phyloP scores from a whole-genome alignment of 2,888 invertebrate genomes.

The Tetramorium bicarinatum region DNA sequence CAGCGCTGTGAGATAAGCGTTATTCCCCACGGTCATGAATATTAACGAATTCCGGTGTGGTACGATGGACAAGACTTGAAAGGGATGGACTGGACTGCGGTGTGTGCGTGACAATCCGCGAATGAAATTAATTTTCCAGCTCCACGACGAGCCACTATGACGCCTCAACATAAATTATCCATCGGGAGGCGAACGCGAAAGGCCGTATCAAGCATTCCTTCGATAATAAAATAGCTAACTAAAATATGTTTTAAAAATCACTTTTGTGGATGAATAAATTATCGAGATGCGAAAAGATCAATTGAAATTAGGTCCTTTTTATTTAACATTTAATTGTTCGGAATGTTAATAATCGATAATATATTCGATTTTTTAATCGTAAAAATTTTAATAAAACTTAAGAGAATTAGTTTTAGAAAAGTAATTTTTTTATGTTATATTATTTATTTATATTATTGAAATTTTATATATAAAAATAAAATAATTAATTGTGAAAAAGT shows the following conservation, averaged over 20 bases:
- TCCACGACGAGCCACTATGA: slow-evolving; percentile 68
- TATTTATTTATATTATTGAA: neutral
- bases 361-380: neutral
- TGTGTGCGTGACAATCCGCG: slow-evolving; percentile 75
- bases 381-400: neutral
- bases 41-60: slow-evolving; percentile 81
- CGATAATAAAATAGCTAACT: slow-evolving; percentile 3
- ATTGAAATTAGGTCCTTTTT: neutral
- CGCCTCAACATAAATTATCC: slow-evolving; percentile 74
- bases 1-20: slow-evolving; percentile 83
- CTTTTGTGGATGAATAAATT: neutral
- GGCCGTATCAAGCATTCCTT: slow-evolving; percentile 32
- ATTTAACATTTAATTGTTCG: neutral
- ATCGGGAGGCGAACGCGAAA: slow-evolving; percentile 48
- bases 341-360: neutral
- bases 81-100: slow-evolving; percentile 76
- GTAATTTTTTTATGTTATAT: too few relatives aligned
- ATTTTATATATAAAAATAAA: neutral
- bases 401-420: too few relatives aligned
- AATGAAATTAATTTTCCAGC: slow-evolving; percentile 78
- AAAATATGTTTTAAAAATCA: slow-evolving; percentile 26
- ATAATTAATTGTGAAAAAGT: neutral
- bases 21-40: slow-evolving; percentile 83
- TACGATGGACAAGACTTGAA: slow-evolving; percentile 77
- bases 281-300: neutral